phyloP scores from a whole-genome alignment of 2,888 invertebrate genomes.

The Drosophila trichaetosa region DNA sequence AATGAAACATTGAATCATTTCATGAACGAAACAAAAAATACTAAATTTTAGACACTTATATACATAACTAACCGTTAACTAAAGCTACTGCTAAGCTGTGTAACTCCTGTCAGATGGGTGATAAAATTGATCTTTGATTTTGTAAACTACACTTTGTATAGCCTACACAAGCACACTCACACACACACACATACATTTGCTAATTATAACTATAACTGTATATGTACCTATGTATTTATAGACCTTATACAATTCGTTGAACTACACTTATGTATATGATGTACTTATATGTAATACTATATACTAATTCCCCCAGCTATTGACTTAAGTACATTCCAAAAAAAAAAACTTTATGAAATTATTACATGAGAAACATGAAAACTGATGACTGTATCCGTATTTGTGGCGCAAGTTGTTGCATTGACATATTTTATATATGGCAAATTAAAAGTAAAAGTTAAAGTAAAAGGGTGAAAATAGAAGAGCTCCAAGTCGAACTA shows the following conservation, averaged over 20 bases:
- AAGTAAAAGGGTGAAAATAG: constrained; percentile 47
- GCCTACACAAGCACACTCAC: constrained; percentile 23
- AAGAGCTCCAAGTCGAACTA: constrained; percentile 7
- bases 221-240: constrained; percentile 53
- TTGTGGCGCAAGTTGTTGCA: constrained; percentile 60
- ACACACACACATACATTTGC: constrained; percentile 10
- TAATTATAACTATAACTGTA: constrained; percentile 32
- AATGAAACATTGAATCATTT: constrained; percentile 33
- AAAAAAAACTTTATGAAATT: constrained; percentile 37
- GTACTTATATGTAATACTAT: constrained; percentile 35
- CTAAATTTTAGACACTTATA: constrained; percentile 28
- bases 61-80: constrained; percentile 23
- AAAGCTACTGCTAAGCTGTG: constrained; percentile 69
- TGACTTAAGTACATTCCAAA: constrained; percentile 56
- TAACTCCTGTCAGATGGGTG: constrained; percentile 86
- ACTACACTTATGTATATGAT: constrained; percentile 19
- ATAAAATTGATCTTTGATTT: constrained; percentile 71
- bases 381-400: constrained; percentile 62
- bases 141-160: constrained; percentile 54
- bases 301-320: constrained; percentile 38
- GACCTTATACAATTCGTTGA: constrained; percentile 39
- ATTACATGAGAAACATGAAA: constrained; percentile 53
- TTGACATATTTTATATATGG: constrained; percentile 58
- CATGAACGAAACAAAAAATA: constrained; percentile 21
- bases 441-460: constrained; percentile 22